Conservation (phyloP, 2,113 vertebrate genomes). For the Scophthalmus maximus region DNA sequence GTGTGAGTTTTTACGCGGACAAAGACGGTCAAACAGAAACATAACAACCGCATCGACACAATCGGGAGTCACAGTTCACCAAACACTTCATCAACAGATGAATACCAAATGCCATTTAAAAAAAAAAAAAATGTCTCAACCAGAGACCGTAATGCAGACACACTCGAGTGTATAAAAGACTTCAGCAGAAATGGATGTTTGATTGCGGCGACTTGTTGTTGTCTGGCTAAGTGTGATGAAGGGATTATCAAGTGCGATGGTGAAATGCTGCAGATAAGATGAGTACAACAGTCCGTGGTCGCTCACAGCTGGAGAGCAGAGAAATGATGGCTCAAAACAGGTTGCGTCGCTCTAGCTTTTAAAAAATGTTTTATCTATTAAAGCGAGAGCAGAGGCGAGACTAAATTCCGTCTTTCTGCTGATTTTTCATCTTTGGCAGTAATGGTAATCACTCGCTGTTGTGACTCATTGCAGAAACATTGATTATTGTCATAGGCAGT, state of each 20-base stretch:
- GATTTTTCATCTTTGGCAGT: neutral
- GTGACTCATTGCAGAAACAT: too few species aligned
- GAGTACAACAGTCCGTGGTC: conserved; percentile 40
- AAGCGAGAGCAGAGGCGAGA: too few species aligned
- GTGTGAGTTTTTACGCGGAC: too few species aligned
- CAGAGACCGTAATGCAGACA: conserved; percentile 16
- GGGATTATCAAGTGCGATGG: conserved; percentile 54
- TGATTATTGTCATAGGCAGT: too few species aligned
- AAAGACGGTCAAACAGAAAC: too few species aligned
- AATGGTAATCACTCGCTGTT: too few species aligned
- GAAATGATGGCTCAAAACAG: neutral
- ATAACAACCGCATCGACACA: neutral
- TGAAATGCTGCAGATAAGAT: conserved; percentile 56
- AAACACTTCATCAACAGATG: neutral
- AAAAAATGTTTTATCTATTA: neutral
- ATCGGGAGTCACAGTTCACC: neutral
- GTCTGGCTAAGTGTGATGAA: conserved; percentile 29
- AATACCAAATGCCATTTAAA: too few species aligned
- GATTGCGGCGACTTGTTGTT: conserved; percentile 43
- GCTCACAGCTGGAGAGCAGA: conserved; percentile 6
- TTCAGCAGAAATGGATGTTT: conserved; percentile 21
- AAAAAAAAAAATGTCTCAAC: too few species aligned
- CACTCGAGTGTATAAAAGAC: conserved; percentile 8
- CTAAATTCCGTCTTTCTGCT: too few species aligned
- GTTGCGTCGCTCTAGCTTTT: neutral